Percentiles rank a stretch among this genome's conserved stretches.
Conservation (phyloP, 2,113 vertebrate species). For the Nothoprocta perdicaria region DNA sequence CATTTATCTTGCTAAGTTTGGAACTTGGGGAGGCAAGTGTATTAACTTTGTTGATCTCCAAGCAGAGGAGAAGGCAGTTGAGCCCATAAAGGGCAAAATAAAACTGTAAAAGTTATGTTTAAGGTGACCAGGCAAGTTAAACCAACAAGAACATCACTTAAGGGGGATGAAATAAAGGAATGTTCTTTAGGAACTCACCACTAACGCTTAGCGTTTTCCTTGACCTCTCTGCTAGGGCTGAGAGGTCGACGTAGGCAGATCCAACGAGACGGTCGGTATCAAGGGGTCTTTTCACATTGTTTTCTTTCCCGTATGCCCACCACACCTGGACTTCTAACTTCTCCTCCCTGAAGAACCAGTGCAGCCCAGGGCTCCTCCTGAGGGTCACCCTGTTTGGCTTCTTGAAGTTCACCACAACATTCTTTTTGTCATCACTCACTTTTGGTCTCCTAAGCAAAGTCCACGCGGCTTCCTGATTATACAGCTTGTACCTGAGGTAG, state of each 20-base stretch:
- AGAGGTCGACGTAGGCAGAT: conserved; percentile 88
- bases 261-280: conserved; percentile 90
- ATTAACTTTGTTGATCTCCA: neutral
- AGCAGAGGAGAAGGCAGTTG: neutral
- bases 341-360: conserved; percentile 93
- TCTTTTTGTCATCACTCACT: conserved; percentile 31
- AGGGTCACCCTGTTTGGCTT: conserved; percentile 78
- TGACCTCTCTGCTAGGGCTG: conserved; percentile 74
- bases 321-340: conserved; percentile 92
- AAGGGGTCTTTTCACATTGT: conserved; percentile 79
- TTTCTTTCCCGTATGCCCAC: conserved; percentile 86
- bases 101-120: neutral
- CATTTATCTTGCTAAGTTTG: neutral
- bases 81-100: neutral
- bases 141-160: accelerated
- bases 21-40: neutral
- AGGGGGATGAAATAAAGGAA: neutral
- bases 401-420: conserved; percentile 81
- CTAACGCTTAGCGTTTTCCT: conserved; percentile 81
- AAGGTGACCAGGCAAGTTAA: neutral
- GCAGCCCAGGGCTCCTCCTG: conserved; percentile 79
- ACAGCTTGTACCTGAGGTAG: conserved; percentile 92
- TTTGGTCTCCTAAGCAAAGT: conserved; percentile 85
- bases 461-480: conserved; percentile 82
- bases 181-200: conserved; percentile 77